Evolutionary conservation across 2,113 vertebrate species (phyloP).

Genomic region (Ahaetulla prasina): DNA sequence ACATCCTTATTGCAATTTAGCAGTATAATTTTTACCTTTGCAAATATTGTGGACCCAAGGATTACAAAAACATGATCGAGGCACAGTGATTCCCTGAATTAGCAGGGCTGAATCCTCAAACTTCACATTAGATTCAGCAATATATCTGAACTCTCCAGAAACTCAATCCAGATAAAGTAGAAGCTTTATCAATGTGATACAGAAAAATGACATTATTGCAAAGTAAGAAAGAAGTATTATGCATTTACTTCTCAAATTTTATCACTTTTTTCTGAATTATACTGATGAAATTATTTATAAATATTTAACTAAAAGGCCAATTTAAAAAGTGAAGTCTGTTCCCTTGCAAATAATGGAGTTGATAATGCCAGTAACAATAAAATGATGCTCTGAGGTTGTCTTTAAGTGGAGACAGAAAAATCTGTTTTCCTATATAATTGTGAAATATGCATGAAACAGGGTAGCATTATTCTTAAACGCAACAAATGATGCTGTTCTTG

Average conservation of each 20-base stretch:
- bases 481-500: neutral
- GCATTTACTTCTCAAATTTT: neutral
- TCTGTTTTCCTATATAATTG: neutral
- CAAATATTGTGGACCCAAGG: neutral
- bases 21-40: neutral
- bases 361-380: neutral
- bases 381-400: neutral
- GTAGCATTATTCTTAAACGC: neutral
- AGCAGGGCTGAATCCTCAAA: neutral
- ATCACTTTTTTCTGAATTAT: neutral
- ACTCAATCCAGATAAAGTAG: neutral
- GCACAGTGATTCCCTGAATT: neutral
- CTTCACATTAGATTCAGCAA: neutral
- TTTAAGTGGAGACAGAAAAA: neutral
- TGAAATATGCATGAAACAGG: neutral
- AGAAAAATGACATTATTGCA: neutral
- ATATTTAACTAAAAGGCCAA: neutral
- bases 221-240: neutral
- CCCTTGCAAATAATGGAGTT: neutral
- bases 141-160: neutral
- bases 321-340: neutral
- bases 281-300: neutral
- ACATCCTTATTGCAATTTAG: neutral
- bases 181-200: neutral
- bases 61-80: neutral